Conservation (phyloP, 2,797 vertebrate species). For the Cryptoblepharus egeriae region DNA sequence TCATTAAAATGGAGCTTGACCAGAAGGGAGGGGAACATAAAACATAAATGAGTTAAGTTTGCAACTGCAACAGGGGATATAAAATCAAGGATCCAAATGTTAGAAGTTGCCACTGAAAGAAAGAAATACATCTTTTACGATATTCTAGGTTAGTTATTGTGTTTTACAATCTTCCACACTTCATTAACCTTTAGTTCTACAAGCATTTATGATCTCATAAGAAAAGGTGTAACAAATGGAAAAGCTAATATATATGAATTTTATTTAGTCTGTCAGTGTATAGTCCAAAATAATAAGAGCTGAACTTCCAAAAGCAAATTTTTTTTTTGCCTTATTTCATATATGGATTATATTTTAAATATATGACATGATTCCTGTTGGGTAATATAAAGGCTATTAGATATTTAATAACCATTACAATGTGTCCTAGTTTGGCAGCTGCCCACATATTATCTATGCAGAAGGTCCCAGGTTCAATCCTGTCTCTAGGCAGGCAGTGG, state of each 20-base stretch:
- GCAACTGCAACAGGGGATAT: conserved; percentile 38
- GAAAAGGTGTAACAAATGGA: conserved; percentile 85
- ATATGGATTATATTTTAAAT: conserved; percentile 40
- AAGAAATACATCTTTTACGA: conserved; percentile 82
- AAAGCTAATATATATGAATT: conserved; percentile 74
- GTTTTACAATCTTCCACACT: conserved; percentile 83
- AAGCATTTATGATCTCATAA: conserved; percentile 84
- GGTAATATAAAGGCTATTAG: too few relatives aligned
- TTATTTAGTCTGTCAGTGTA: conserved; percentile 70
- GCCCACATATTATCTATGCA: too few relatives aligned
- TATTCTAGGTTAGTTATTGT: conserved; percentile 79
- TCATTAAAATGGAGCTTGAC: neutral
- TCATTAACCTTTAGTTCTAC: conserved; percentile 86
- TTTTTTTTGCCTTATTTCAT: conserved; percentile 10
- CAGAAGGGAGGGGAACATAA: neutral
- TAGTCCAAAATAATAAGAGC: conserved; percentile 63
- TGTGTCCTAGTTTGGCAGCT: too few relatives aligned
- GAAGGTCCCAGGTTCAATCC: too few relatives aligned
- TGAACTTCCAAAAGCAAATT: conserved; percentile 60
- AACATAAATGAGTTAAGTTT: conserved; percentile 41
- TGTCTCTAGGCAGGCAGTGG: too few relatives aligned
- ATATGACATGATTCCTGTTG: conserved; percentile 5
- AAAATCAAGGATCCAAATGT: conserved; percentile 65
- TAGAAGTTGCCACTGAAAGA: conserved; percentile 72
- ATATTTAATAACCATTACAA: too few relatives aligned